Evolutionary conservation across 2,113 vertebrate species (phyloP).

Genomic region (Bungarus multicinctus): DNA sequence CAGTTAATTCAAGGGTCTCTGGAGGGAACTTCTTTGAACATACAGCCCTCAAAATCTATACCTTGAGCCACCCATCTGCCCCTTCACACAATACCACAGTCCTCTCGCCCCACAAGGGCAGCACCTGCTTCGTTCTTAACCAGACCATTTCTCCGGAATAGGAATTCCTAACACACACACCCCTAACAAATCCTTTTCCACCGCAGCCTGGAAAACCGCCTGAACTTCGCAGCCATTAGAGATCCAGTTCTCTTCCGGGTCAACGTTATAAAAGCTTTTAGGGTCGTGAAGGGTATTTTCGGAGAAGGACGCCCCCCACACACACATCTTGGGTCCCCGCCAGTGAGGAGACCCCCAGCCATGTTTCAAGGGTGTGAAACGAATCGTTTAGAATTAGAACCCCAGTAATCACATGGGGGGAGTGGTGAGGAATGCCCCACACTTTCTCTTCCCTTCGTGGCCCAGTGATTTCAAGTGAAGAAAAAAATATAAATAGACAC

Average conservation of each 20-base stretch:
- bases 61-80: not conserved
- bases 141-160: not conserved
- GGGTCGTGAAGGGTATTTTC: not conserved
- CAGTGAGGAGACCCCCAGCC: not conserved
- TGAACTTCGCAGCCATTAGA: not conserved
- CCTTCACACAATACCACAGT: not conserved
- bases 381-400: not conserved
- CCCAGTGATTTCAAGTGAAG: not conserved
- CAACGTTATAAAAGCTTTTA: not conserved
- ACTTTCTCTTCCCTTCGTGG: not conserved
- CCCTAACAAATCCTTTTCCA: not conserved
- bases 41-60: not conserved
- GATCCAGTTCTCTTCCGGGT: not conserved
- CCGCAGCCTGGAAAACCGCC: not conserved
- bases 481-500: not conserved
- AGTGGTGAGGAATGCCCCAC: not conserved
- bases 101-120: not conserved
- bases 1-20: not conserved
- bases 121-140: not conserved
- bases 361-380: not conserved
- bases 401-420: not conserved
- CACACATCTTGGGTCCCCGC: not conserved
- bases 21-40: not conserved
- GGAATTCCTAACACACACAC: not conserved
- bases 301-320: not conserved